A percentile compares a stretch with the other conserved stretches of the same genome.
Conservation (phyloP, 2,888 invertebrate species). For the Cetonia aurata region DNA sequence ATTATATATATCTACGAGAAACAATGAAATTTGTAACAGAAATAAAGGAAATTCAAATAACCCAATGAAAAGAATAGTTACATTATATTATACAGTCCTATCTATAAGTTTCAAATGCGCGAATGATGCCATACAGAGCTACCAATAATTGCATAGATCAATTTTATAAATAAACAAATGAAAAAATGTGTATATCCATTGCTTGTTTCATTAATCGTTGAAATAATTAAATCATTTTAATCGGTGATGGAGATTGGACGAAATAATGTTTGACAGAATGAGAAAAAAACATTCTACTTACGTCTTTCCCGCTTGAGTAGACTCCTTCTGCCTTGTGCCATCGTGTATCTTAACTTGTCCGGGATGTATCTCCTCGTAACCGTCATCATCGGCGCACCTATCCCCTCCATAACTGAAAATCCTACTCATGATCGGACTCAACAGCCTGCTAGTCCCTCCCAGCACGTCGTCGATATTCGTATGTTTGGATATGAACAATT, state of each 20-base stretch:
- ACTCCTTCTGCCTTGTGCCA: conserved; percentile 78
- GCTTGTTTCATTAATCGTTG: too few relatives aligned
- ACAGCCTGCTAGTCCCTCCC: conserved; percentile 72
- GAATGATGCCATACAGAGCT: too few relatives aligned
- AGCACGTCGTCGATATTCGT: conserved; percentile 92
- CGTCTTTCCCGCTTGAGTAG: conserved; percentile 69
- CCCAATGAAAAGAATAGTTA: too few relatives aligned
- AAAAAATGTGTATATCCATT: too few relatives aligned
- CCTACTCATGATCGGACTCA: conserved; percentile 76
- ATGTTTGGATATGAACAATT: conserved; percentile 84
- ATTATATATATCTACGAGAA: too few relatives aligned
- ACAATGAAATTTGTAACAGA: too few relatives aligned
- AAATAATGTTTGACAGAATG: neutral
- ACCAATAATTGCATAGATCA: too few relatives aligned
- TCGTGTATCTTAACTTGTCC: conserved; percentile 85
- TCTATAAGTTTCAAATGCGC: too few relatives aligned
- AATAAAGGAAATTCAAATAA: too few relatives aligned
- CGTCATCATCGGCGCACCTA: conserved; percentile 66
- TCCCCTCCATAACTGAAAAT: conserved; percentile 64
- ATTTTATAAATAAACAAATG: too few relatives aligned
- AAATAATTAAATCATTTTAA: neutral
- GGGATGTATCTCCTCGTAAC: conserved; percentile 81
- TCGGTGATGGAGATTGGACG: too few relatives aligned
- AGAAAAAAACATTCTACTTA: conserved; percentile 56
- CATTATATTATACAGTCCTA: too few relatives aligned